Conservation (phyloP, 2,113 vertebrate species). For the Melanocharis versteri region DNA sequence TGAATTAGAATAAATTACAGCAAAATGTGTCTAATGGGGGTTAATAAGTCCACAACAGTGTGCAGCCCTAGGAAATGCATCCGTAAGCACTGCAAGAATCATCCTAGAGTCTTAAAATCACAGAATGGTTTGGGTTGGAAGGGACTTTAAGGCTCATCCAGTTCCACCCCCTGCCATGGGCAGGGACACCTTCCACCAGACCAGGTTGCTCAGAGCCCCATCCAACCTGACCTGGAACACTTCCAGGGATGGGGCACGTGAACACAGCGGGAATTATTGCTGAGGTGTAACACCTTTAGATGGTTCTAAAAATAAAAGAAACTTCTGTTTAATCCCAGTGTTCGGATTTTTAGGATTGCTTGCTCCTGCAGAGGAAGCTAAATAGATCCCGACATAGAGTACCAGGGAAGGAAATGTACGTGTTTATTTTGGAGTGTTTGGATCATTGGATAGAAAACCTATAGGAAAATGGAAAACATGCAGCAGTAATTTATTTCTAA, state of each 20-base stretch:
- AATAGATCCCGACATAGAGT: slow-evolving; percentile 4
- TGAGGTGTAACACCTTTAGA: background rate
- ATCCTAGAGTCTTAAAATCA: background rate
- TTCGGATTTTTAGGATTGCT: background rate
- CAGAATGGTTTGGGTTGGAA: background rate
- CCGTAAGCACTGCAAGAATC: background rate
- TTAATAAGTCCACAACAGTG: background rate
- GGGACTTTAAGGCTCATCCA: background rate
- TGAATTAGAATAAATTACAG: background rate
- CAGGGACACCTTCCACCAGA: background rate
- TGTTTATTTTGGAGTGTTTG: slow-evolving; percentile 54
- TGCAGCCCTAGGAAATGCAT: background rate
- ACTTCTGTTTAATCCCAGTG: background rate
- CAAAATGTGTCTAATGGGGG: background rate
- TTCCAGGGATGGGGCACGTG: background rate
- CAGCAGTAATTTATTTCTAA: slow-evolving; percentile 36
- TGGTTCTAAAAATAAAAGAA: slow-evolving; percentile 2
- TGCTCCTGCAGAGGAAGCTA: slow-evolving; percentile 1
- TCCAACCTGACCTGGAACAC: background rate
- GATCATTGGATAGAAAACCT: slow-evolving; percentile 31
- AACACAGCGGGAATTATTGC: background rate
- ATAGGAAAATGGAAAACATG: slow-evolving; percentile 53
- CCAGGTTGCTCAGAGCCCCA: background rate
- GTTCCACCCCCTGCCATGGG: background rate
- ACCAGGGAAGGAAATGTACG: slow-evolving; percentile 20